These are phyloP conservation scores for Mesitornis unicolor DNA, from an alignment of 2,113 vertebrate genomes.

Conservation along the genomic window DNA sequence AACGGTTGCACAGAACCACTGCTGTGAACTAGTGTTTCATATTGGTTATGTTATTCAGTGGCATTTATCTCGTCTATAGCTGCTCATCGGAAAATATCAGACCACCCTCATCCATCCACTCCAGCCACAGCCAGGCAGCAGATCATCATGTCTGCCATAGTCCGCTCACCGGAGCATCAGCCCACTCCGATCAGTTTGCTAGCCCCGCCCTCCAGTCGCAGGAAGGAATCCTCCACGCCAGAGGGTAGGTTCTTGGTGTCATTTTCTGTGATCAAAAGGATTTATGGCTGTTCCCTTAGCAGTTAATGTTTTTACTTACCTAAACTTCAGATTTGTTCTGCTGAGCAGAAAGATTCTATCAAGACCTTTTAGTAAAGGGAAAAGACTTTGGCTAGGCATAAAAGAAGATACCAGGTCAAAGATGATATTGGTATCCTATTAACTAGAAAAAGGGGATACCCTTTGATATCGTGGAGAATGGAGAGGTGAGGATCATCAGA, in stretches of 20 bases:
- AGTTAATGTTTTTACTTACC: background rate
- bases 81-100: constrained; percentile 90
- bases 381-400: background rate
- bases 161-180: constrained; percentile 96
- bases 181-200: constrained; percentile 87
- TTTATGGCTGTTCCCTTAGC: background rate
- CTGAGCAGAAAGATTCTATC: background rate
- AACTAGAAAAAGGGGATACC: background rate
- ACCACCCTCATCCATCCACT: constrained; percentile 83
- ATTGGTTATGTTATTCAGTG: background rate
- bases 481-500: background rate
- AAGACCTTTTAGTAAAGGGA: background rate
- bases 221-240: constrained; percentile 90
- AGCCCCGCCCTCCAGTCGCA: constrained; percentile 87
- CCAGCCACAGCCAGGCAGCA: constrained; percentile 90
- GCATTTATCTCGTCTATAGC: constrained; percentile 74
- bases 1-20: constrained; percentile 14
- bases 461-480: background rate
- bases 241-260: constrained; percentile 79
- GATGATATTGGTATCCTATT: background rate
- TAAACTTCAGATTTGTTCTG: background rate
- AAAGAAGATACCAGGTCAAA: background rate
- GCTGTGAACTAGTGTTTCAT: background rate
- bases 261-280: background rate
- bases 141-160: constrained; percentile 94